Evolutionary conservation across 1,140 invertebrate species (phyloP).

Genomic region (Pogonognathellus flavescens): DNA sequence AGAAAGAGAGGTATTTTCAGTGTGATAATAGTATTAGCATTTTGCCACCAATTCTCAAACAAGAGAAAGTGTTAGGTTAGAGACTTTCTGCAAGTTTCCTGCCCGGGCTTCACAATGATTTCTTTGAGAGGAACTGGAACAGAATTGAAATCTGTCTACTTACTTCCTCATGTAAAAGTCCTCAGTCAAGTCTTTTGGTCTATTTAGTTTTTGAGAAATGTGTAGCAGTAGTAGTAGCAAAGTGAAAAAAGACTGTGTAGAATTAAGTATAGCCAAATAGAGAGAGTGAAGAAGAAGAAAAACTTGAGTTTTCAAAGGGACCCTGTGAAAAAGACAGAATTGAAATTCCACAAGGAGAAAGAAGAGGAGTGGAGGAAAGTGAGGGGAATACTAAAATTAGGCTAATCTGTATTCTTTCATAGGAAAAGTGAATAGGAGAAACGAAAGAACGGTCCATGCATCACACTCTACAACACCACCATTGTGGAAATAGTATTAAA

Average conservation of each 20-base stretch:
- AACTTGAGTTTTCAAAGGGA: background rate
- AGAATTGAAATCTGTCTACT: slow-evolving; percentile 8
- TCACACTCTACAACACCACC: background rate
- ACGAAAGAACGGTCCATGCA: background rate
- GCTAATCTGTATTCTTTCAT: slow-evolving; percentile 5
- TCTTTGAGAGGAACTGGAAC: slow-evolving; percentile 4
- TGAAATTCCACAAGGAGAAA: slow-evolving; percentile 41
- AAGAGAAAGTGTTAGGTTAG: background rate
- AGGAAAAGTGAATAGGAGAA: background rate
- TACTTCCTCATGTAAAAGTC: background rate
- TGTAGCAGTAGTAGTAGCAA: background rate
- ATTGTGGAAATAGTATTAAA: no score
- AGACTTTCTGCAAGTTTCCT: slow-evolving; percentile 8
- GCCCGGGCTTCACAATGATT: background rate
- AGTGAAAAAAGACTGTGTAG: background rate
- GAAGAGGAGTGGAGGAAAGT: slow-evolving; percentile 21
- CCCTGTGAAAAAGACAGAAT: slow-evolving; percentile 31
- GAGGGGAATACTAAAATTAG: slow-evolving; percentile 44
- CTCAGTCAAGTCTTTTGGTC: background rate
- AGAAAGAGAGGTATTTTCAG: no score
- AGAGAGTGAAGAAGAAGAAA: background rate
- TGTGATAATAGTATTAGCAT: background rate
- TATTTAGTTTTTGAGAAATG: background rate
- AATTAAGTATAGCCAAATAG: background rate
- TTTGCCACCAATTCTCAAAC: background rate